Evolutionary conservation across 2,113 vertebrate species (phyloP).

Genomic region (Syrmaticus mikado): DNA sequence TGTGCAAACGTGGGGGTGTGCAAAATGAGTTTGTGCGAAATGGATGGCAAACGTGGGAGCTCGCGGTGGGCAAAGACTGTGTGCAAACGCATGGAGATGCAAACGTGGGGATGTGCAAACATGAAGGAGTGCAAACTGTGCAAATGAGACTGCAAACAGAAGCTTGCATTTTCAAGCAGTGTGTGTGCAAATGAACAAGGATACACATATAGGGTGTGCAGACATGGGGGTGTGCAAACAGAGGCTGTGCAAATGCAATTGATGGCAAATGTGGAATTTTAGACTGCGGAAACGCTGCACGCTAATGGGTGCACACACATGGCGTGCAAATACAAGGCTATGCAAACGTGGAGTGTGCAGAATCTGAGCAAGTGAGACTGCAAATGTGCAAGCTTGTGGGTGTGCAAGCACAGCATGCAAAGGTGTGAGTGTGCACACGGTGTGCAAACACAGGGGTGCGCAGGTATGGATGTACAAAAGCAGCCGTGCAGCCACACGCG

Average conservation of each 20-base stretch:
- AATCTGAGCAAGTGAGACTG: too few relatives aligned
- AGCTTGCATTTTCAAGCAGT: neutral
- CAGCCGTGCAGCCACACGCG: too few relatives aligned
- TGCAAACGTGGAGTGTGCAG: neutral
- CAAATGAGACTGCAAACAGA: too few relatives aligned
- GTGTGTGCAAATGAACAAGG: neutral
- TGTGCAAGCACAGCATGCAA: neutral
- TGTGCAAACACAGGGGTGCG: neutral
- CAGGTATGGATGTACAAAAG: rapidly evolving
- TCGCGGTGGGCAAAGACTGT: neutral
- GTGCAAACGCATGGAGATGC: neutral
- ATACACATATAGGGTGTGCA: neutral
- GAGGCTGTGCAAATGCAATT: too few relatives aligned
- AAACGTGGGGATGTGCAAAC: neutral
- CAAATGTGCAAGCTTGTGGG: rapidly evolving
- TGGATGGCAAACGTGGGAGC: too few relatives aligned
- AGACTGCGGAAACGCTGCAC: neutral
- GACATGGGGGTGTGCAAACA: neutral
- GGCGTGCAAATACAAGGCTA: neutral
- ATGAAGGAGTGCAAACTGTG: neutral
- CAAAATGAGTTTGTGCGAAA: neutral
- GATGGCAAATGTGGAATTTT: too few relatives aligned
- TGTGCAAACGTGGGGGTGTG: neutral
- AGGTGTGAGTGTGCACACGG: neutral
- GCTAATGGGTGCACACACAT: neutral